A percentile compares a stretch with the other conserved stretches of the same genome.
These are phyloP conservation scores for Hypsibius dujardini DNA, from an alignment of 1,140 invertebrate genomes.

Conservation along the genomic window DNA sequence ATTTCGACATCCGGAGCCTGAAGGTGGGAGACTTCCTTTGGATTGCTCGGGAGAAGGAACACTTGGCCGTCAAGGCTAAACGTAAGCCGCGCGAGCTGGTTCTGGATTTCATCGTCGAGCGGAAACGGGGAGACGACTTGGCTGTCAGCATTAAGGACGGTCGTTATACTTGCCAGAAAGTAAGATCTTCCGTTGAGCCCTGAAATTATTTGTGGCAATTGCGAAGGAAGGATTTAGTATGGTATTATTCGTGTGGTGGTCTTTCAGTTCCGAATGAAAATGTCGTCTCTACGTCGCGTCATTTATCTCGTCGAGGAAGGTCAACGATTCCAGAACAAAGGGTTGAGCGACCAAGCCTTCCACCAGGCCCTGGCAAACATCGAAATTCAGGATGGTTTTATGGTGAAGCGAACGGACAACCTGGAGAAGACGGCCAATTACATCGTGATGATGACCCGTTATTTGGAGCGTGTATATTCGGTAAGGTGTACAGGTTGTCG, in stretches of 20 bases:
- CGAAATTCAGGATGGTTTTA: conserved; percentile 56
- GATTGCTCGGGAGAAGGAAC: conserved; percentile 45
- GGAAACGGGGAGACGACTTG: conserved; percentile 85
- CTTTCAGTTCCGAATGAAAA: conserved; percentile 55
- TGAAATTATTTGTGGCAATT: not conserved
- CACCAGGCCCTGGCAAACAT: conserved; percentile 19
- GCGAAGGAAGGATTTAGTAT: not conserved
- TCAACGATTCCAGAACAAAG: conserved; percentile 27
- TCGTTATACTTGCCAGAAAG: conserved; percentile 82
- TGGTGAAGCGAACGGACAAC: conserved; percentile 51
- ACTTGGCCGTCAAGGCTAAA: conserved; percentile 17
- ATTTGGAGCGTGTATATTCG: conserved; percentile 45
- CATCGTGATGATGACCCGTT: conserved; percentile 53
- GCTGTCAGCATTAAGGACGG: conserved; percentile 74
- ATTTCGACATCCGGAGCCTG: conserved; percentile 61
- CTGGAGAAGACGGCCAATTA: conserved; percentile 57
- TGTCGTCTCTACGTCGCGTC: conserved; percentile 55
- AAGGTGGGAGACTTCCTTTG: conserved; percentile 81
- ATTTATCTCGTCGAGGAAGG: conserved; percentile 74
- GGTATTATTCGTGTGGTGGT: conserved; percentile 17
- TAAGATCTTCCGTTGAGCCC: conserved; percentile 26
- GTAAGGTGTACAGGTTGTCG: conserved; percentile 32
- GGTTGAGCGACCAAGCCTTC: conserved; percentile 32
- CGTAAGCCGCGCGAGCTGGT: conserved; percentile 49
- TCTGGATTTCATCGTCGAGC: conserved; percentile 72